phyloP scores from a whole-genome alignment of 2,113 vertebrate genomes.

The Cheirogaleus medius region DNA sequence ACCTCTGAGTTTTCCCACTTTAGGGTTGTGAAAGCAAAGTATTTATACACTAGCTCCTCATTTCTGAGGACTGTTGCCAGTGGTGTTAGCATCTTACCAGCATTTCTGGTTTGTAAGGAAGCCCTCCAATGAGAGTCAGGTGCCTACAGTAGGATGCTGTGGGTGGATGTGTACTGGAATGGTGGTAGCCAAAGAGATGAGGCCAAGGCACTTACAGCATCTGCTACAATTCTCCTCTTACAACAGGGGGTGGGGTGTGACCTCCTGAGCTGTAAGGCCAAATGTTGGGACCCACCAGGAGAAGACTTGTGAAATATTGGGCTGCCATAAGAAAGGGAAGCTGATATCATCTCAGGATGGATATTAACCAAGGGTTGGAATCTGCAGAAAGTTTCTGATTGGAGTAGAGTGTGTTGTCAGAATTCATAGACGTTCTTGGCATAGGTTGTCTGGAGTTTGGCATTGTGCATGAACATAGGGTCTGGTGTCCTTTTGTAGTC shows the following conservation, averaged over 20 bases:
- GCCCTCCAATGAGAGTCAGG: not conserved
- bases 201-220: not conserved
- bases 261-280: not conserved
- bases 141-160: not conserved
- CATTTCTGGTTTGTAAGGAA: not conserved
- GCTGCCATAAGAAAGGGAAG: not conserved
- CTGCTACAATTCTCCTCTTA: not conserved
- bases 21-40: not conserved
- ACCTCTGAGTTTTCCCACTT: not conserved
- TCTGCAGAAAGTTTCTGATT: not conserved
- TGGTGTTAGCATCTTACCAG: not conserved
- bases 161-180: not conserved
- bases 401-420: not conserved
- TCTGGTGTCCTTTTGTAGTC: not conserved
- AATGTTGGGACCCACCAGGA: not conserved
- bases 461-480: not conserved
- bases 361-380: not conserved
- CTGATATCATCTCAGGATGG: not conserved
- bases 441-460: not conserved
- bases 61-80: not conserved
- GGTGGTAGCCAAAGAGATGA: not conserved
- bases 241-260: not conserved
- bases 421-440: not conserved
- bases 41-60: not conserved
- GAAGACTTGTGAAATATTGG: not conserved